Base-by-base conservation (phyloP, 2,113 vertebrate species). In the Mobula hypostoma region DNA sequence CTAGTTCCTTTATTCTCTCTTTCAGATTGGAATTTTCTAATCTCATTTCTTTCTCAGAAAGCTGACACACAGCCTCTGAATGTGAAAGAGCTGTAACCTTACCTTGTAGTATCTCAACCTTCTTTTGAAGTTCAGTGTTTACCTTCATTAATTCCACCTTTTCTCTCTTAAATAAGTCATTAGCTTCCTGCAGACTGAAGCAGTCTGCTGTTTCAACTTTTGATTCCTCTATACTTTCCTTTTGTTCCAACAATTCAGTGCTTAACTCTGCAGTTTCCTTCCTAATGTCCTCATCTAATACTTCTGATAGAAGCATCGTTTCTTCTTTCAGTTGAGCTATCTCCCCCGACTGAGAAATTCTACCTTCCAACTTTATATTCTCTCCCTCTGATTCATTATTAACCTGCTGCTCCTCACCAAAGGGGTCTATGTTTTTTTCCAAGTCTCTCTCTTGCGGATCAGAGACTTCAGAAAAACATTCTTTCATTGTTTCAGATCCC, bases 111-210 rank as follows among this genome's bases (percentile, higher is more conserved):
- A 95, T 94, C 0, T 93, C 40, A 48, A 74, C 94, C 94, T 95
- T 97, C 91, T 96, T 95, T 94, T 97, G 96, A 36, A 98, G 97
- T 63, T 96, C 95, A 17, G 95, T 82, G 56, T 97, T 95, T 7
- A 97, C 94, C 0, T 96, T 95, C 0, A 95, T 96, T 7, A 98
- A 95, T 79, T 97, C 96, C 40, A 96, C 7, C 0, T 96, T 96
- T 94, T 97, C 96, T 19, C 78, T 88, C 36, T 66, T 94, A 82
- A 94, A 56, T n/a, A 94, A 80, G 19, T 94, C 94, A 0, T 95
- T 94, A 68, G 94, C 61, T 29, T 85, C 95, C 48, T 32, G 58
- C 29, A 94, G 92, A 5, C 72, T 85, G 15, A 27, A 29, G 5
- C n/a, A 61, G 36, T 29, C 70, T 70, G 87, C 15, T 58, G 58